These are phyloP conservation scores for Neoseiulus cucumeris DNA, from an alignment of 1,140 invertebrate genomes.

Conservation along the genomic window DNA sequence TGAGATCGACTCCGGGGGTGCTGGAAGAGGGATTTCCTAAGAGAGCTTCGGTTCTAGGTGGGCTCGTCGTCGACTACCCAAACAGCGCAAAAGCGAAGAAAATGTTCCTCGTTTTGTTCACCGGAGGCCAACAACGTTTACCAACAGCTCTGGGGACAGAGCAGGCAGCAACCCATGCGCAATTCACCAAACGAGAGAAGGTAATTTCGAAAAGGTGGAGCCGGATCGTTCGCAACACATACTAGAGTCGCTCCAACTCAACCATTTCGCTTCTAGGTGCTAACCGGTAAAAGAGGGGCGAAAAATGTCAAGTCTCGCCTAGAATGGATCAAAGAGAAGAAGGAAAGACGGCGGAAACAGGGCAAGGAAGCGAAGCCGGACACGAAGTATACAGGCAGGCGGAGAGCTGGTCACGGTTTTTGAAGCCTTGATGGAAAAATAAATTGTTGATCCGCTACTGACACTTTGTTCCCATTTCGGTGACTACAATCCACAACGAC, in stretches of 20 bases:
- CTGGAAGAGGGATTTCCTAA: too few species aligned
- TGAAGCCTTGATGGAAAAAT: background rate
- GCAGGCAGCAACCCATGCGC: constrained; percentile 17
- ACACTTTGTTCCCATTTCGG: too few species aligned
- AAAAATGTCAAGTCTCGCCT: constrained; percentile 50
- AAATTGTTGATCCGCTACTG: too few species aligned
- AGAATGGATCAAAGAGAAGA: constrained; percentile 65
- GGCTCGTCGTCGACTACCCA: constrained; percentile 77
- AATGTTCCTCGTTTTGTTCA: constrained; percentile 81
- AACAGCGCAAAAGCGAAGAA: constrained; percentile 90
- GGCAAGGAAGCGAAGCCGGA: constrained; percentile 39
- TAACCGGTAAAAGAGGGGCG: constrained; percentile 42
- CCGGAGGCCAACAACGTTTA: constrained; percentile 42
- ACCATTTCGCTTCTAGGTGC: too few species aligned
- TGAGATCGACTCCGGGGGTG: too few species aligned
- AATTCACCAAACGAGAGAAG: constrained; percentile 23
- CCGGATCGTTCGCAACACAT: background rate
- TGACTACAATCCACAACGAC: too few species aligned
- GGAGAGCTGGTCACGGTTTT: constrained; percentile 20
- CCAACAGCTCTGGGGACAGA: constrained; percentile 32
- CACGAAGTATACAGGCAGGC: constrained; percentile 32
- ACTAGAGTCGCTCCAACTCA: too few species aligned
- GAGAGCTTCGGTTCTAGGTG: constrained; percentile 32
- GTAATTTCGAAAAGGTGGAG: constrained; percentile 32
- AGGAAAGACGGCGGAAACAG: constrained; percentile 61